Base-by-base conservation (phyloP, 2,888 invertebrate genomes). In the Hipparchia sbordonii region DNA sequence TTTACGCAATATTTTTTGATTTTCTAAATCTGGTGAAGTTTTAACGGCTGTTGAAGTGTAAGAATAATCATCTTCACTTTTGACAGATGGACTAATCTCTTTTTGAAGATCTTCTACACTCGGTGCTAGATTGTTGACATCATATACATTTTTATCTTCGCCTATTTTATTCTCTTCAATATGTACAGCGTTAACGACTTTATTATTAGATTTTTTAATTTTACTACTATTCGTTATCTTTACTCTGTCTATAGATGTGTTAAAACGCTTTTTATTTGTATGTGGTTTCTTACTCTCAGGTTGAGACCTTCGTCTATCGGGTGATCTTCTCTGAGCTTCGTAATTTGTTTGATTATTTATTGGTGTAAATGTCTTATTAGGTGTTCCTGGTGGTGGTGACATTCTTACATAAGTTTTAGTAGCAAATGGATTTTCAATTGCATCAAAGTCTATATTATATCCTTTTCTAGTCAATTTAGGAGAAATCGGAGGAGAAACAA, bases 401-500 rank as follows among this genome's bases (percentile, higher is more conserved):
- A 81, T 72, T 71, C 88, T 84, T 23, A 91, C 87, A 78, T 87
- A 90, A 46, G 85, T 86, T 86, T 90, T 91, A 4, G 88, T 90
- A 12, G 86, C 87, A 82, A 92, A 93, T 54, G 91, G 92, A 79
- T 92, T 85, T 71, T 90, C 88, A 70, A 89, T 85, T 61, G 91
- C 89, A 80, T 92, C 92, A 78, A 92, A 91, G 79, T 91, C 87
- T 48, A 90, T 89, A 76, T 90, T 90, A 75, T 91, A 92, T 45
- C 90, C 91, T 79, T 84, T 90, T 86, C 52, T 52, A 33, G 33
- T 23, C 6, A 51, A 65, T 33, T 52, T 51, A 1, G 65, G 65
- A 33, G 65, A 65, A 39, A 52, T 12, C 6, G 33, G 52, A 52
- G 65, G 65, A 51, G 65, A 65, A 51, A 3, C 9, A 5, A 6